Percentiles rank a stretch among this genome's conserved stretches.
phyloP scores from a whole-genome alignment of 2,888 invertebrate species.

The Harpalus rufipes region DNA sequence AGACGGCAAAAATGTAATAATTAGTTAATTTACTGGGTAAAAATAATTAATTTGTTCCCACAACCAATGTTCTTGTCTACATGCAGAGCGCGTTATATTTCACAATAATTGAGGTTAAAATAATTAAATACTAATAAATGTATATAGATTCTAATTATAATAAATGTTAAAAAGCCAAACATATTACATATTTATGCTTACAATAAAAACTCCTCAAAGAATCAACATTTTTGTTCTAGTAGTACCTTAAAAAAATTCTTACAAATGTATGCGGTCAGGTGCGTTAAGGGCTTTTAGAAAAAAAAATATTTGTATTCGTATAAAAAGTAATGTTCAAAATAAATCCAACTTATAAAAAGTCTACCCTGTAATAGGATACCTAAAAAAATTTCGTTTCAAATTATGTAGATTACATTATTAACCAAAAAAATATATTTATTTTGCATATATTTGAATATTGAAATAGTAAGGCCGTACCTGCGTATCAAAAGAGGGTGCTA shows the following conservation, averaged over 20 bases:
- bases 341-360: conserved; percentile 45
- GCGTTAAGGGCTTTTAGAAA: conserved; percentile 33
- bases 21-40: too few relatives aligned
- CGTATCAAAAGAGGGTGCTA: conserved; percentile 16
- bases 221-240: background rate
- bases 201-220: too few relatives aligned
- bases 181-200: too few relatives aligned
- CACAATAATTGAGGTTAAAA: too few relatives aligned
- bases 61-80: too few relatives aligned
- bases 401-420: conserved; percentile 63
- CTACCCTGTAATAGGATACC: conserved; percentile 40
- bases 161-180: too few relatives aligned
- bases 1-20: too few relatives aligned
- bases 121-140: too few relatives aligned
- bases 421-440: conserved; percentile 59
- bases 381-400: conserved; percentile 46
- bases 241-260: background rate
- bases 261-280: conserved; percentile 37
- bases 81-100: too few relatives aligned
- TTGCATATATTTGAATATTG: conserved; percentile 60
- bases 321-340: conserved; percentile 37
- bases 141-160: too few relatives aligned
- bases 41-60: too few relatives aligned
- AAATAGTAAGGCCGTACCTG: conserved; percentile 32
- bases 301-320: conserved; percentile 45